These are phyloP conservation scores for Myrmecobius fasciatus DNA, from an alignment of 2,113 vertebrate genomes.

Conservation along the genomic window DNA sequence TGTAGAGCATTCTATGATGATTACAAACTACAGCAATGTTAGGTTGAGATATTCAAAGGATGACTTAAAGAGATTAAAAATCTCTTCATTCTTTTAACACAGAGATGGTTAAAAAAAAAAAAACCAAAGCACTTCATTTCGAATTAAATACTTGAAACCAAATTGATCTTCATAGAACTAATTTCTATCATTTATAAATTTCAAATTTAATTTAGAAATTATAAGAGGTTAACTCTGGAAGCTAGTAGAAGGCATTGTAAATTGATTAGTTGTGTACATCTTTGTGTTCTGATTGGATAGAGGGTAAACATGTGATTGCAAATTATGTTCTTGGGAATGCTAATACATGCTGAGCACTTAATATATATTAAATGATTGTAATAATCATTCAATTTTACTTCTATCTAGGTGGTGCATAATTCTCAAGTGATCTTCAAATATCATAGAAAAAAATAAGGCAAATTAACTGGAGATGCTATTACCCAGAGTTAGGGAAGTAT, in stretches of 20 bases:
- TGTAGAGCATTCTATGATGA: background rate
- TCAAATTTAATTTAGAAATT: conserved; percentile 35
- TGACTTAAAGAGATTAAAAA: background rate
- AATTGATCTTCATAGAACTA: conserved; percentile 14
- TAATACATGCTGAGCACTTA: conserved; percentile 20
- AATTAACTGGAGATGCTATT: conserved; percentile 12
- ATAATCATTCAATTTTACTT: conserved; percentile 42
- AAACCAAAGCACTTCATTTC: background rate
- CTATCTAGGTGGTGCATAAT: background rate
- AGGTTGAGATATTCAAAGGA: background rate
- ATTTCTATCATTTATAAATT: background rate
- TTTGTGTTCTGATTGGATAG: conserved; percentile 15
- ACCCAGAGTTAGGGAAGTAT: background rate
- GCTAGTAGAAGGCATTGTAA: background rate
- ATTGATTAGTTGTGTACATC: background rate
- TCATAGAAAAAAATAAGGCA: background rate
- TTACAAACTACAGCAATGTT: background rate
- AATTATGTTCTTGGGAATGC: conserved; percentile 30
- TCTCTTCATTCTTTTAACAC: background rate
- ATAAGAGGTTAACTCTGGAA: background rate
- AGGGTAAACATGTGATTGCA: conserved; percentile 15
- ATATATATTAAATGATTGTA: conserved; percentile 28
- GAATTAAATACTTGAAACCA: conserved; percentile 29
- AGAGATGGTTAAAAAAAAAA: background rate
- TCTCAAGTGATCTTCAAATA: conserved; percentile 29